Evolutionary conservation across 1,140 invertebrate species (phyloP).

Genomic region (Drosophila nebulosa): DNA sequence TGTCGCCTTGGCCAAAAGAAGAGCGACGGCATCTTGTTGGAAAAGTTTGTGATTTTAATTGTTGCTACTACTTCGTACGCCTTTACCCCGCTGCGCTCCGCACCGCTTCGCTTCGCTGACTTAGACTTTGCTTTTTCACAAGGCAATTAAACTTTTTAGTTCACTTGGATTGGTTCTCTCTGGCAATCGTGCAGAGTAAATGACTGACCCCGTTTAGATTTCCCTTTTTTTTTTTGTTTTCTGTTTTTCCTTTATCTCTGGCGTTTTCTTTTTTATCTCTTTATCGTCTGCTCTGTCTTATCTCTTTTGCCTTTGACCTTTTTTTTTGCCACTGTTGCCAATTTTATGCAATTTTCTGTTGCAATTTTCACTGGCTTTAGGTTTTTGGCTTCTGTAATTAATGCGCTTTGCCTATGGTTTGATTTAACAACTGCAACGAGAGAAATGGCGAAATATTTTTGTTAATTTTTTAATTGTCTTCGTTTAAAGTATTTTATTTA

Average conservation of each 20-base stretch:
- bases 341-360: slow-evolving; percentile 60
- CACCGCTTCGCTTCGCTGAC: not conserved
- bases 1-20: slow-evolving; percentile 54
- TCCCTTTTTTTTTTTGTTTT: slow-evolving; percentile 13
- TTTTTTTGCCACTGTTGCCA: slow-evolving; percentile 22
- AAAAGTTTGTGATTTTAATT: slow-evolving; percentile 73
- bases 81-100: not conserved
- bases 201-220: slow-evolving; percentile 69
- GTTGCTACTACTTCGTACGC: slow-evolving; percentile 51
- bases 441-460: slow-evolving; percentile 9
- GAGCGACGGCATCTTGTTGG: slow-evolving; percentile 58
- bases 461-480: not conserved
- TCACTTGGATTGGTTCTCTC: slow-evolving; percentile 43
- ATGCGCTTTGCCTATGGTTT: slow-evolving; percentile 32
- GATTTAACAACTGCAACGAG: slow-evolving; percentile 25
- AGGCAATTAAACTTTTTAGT: slow-evolving; percentile 69
- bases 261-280: not conserved
- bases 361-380: slow-evolving; percentile 43
- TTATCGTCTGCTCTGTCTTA: not conserved
- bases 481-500: not conserved
- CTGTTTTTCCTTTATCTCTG: slow-evolving; percentile 9
- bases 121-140: slow-evolving; percentile 10
- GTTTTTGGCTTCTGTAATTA: slow-evolving; percentile 37
- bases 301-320: not conserved
- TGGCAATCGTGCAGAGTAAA: slow-evolving; percentile 70